Conservation (phyloP, 2,797 vertebrate genomes). For the Typhlichthys eigenmanni region DNA sequence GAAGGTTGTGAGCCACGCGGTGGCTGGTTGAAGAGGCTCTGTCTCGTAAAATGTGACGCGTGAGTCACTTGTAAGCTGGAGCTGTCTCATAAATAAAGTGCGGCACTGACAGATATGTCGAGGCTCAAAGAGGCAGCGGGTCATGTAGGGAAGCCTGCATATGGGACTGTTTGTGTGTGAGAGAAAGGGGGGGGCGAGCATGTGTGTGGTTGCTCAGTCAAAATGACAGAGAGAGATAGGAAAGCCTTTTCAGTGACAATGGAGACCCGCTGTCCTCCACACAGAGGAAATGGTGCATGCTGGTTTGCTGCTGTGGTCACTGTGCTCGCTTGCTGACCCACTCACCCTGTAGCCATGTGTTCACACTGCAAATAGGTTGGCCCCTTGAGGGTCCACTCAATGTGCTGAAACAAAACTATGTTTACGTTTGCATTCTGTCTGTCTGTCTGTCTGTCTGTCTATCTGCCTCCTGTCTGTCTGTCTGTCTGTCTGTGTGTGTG, state of each 20-base stretch:
- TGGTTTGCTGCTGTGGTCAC: slow-evolving; percentile 12
- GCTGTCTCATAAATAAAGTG: slow-evolving; percentile 31
- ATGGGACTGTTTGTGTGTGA: not conserved
- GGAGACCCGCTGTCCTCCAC: slow-evolving; percentile 1
- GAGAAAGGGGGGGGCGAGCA: not conserved
- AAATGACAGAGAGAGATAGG: slow-evolving; percentile 22
- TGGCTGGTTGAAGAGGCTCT: slow-evolving; percentile 1
- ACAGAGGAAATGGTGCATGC: not conserved
- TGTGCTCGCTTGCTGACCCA: not conserved
- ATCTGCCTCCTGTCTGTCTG: no score
- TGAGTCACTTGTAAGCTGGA: slow-evolving; percentile 22
- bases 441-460: slow-evolving; percentile 7
- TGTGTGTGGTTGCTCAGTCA: not conserved
- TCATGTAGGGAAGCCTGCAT: not conserved
- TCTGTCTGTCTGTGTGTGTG: no score
- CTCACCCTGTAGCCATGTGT: not conserved
- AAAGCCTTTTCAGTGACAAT: slow-evolving; percentile 41
- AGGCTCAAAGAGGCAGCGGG: not conserved
- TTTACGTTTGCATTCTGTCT: slow-evolving; percentile 11
- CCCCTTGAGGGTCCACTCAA: no score
- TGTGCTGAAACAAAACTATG: no score
- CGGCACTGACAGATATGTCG: slow-evolving; percentile 27
- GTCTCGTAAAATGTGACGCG: slow-evolving; percentile 18
- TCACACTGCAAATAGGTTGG: no score
- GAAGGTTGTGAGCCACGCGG: slow-evolving; percentile 14